Percentiles rank a stretch among this genome's conserved stretches.
phyloP scores from a whole-genome alignment of 2,888 invertebrate genomes.

The Nowickia ferox region DNA sequence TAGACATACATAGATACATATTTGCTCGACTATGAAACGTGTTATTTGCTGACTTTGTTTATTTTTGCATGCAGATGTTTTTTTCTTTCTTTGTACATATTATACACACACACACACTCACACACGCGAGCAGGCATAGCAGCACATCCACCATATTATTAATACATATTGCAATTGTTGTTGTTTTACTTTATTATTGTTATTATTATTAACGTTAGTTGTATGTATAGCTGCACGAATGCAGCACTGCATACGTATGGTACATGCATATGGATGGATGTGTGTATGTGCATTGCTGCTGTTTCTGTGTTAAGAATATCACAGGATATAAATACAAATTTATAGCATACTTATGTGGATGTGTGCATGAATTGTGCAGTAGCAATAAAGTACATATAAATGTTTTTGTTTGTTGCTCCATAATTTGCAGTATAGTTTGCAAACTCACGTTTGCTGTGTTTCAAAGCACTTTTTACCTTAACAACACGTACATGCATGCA shows the following conservation, averaged over 20 bases:
- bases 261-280: not conserved
- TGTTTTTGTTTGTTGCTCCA: constrained; percentile 74
- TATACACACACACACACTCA: constrained; percentile 5
- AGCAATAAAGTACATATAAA: constrained; percentile 73
- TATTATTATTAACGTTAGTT: constrained; percentile 68
- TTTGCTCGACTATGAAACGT: constrained; percentile 54
- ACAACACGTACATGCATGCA: constrained; percentile 2
- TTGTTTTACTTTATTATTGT: constrained; percentile 71
- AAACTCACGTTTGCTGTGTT: constrained; percentile 74
- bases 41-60: constrained; percentile 74
- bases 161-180: constrained; percentile 16
- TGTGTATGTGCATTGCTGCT: not conserved
- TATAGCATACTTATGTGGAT: not conserved
- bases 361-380: constrained; percentile 32
- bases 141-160: constrained; percentile 60
- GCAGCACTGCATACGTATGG: not conserved
- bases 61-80: constrained; percentile 67
- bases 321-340: constrained; percentile 25
- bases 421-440: constrained; percentile 77
- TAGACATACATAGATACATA: not conserved
- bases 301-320: constrained; percentile 38
- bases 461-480: not conserved
- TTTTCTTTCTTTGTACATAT: constrained; percentile 4
- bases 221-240: not conserved
- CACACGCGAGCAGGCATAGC: not conserved